Conservation (phyloP, 2,113 vertebrate genomes). For the Gopherus flavomarginatus region DNA sequence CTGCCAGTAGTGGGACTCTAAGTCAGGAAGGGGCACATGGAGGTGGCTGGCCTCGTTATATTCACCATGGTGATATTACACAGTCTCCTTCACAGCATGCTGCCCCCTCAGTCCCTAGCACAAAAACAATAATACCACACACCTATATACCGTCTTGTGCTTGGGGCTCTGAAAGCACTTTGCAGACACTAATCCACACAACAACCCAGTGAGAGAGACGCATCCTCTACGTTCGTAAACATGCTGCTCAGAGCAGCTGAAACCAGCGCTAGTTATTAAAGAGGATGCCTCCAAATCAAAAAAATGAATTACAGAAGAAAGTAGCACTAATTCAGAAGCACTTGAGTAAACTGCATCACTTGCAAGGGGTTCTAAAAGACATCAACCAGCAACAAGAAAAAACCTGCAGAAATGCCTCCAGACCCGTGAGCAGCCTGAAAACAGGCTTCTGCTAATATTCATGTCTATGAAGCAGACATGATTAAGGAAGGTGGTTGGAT, state of each 20-base stretch:
- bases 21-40: no score
- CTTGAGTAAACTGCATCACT: constrained; percentile 90
- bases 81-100: no score
- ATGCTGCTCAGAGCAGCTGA: neutral
- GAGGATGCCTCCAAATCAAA: constrained; percentile 93
- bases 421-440: constrained; percentile 92
- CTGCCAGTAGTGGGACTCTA: no score
- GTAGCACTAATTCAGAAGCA: constrained; percentile 95
- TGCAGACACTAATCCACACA: neutral
- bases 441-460: constrained; percentile 84
- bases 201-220: no score
- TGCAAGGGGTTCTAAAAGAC: constrained; percentile 96
- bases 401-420: constrained; percentile 89
- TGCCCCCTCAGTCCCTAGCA: neutral
- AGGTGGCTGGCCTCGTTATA: no score
- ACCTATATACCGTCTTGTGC: neutral
- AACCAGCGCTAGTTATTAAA: neutral
- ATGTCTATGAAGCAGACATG: constrained; percentile 83
- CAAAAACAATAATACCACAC: neutral
- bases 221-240: neutral
- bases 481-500: neutral
- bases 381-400: constrained; percentile 90
- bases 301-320: constrained; percentile 93
- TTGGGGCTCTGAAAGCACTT: neutral
- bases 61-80: no score